A percentile compares a stretch with the other conserved stretches of the same genome.
phyloP scores from a whole-genome alignment of 2,888 invertebrate genomes.

The Miltochrista miniata region DNA sequence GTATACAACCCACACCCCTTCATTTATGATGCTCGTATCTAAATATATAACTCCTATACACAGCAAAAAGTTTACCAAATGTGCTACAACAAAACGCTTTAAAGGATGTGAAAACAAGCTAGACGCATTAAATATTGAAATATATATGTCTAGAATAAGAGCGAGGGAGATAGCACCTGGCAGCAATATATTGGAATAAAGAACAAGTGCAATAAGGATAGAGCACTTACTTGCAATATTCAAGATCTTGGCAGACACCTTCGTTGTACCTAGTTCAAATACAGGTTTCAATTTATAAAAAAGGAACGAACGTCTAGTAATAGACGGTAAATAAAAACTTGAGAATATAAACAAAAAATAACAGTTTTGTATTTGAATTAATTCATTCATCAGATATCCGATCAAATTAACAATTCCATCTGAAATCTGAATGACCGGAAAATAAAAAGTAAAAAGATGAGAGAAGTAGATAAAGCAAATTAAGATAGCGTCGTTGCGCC shows the following conservation, averaged over 20 bases:
- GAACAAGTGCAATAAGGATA: slow-evolving; percentile 33
- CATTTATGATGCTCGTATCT: not conserved
- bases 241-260: slow-evolving; percentile 55
- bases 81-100: slow-evolving; percentile 23
- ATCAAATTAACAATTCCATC: no score
- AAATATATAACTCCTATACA: not conserved
- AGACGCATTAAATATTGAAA: slow-evolving; percentile 62
- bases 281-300: slow-evolving; percentile 45
- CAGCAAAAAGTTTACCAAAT: slow-evolving; percentile 1
- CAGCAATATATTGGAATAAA: slow-evolving; percentile 59
- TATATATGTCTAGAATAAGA: slow-evolving; percentile 33
- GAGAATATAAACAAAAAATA: no score
- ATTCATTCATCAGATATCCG: no score
- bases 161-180: slow-evolving; percentile 34
- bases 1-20: not conserved
- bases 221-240: slow-evolving; percentile 54
- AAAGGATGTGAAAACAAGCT: slow-evolving; percentile 38
- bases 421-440: no score
- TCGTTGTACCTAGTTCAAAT: slow-evolving; percentile 31
- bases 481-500: no score
- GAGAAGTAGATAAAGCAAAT: no score
- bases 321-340: no score
- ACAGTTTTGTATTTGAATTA: no score
- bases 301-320: no score
- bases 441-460: no score